Base-by-base conservation (phyloP, 2,113 vertebrate species). In the Notothenia coriiceps region DNA sequence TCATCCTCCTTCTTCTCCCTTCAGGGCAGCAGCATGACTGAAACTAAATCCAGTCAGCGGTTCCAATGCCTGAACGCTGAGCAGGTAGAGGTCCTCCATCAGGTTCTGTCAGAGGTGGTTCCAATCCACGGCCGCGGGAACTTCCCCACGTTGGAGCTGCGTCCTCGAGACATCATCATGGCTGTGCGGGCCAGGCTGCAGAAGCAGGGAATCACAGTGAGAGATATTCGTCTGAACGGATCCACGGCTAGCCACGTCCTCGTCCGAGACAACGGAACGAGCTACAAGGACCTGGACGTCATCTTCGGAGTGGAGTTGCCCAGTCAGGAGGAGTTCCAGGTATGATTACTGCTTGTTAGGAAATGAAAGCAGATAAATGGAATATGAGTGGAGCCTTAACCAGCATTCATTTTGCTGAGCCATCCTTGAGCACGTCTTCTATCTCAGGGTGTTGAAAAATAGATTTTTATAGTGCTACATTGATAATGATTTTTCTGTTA, bases 241-340 rank as follows among this genome's bases (percentile, higher is more conserved):
- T 99, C 98, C 12, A 98, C 97, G 2, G 98, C 98, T 60, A 99
- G 97, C 77, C 97, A 98, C 88, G 95, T 99, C 85, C 95, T 99
- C 0, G 96, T 97, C 33, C 93, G 95, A 66, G 96, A 96, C 90
- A 98, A 94, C 3, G 97, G 97, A 46, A 97, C 96, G 44, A 96
- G 92, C 77, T 99, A 98, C 90, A 99, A 99, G 80, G 98, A 99
- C 89, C 92, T 99, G 70, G 98, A 99, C 88, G 95, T 99, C 86
- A 98, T 99, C 92, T 99, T 99, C 85, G 94, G 96, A 14, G 96
- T 99, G 72, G 97, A 97, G 64, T 91, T 99, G 83, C 95, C 96
- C 75, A 96, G 92, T 62, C 97, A 97, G 81, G 91, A 96, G 2
- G 96, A 98, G 83, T 99, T 99, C 88, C 97, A 99, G 91, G 93